Conservation (phyloP, 2,113 vertebrate species). For the Rhodinocichla rosea region DNA sequence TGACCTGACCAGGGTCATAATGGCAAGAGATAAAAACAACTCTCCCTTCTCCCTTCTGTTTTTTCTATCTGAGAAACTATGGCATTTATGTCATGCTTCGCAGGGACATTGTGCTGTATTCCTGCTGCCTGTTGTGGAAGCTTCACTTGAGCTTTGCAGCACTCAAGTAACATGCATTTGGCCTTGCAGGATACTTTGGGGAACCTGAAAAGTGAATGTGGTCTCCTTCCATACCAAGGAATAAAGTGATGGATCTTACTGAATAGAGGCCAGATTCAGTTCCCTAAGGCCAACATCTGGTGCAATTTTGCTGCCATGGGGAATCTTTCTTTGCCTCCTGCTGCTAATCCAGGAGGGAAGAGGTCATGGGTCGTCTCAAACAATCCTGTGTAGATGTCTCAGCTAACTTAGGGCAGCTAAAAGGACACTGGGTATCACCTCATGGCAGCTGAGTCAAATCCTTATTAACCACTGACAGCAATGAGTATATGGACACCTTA, state of each 20-base stretch:
- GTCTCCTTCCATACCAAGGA: neutral
- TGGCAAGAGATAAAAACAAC: neutral
- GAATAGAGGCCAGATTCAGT: neutral
- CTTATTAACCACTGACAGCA: neutral
- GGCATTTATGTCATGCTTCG: neutral
- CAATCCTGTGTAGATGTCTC: neutral
- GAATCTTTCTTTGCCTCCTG: neutral
- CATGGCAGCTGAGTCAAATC: neutral
- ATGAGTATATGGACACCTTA: neutral
- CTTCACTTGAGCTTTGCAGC: neutral
- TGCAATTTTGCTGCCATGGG: neutral
- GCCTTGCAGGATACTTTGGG: neutral
- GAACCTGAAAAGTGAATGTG: neutral
- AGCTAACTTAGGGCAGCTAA: neutral
- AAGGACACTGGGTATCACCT: neutral
- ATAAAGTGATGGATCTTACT: neutral
- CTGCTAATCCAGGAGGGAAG: neutral
- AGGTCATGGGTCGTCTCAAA: neutral
- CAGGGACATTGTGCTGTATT: neutral
- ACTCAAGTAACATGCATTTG: neutral
- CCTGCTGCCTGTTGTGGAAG: neutral
- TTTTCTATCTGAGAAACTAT: neutral
- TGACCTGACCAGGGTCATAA: neutral
- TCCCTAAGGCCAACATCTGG: neutral
- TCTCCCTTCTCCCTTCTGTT: neutral